These are phyloP conservation scores for Panagrolaimus sp. DNA, from an alignment of 1,140 invertebrate genomes.

Conservation along the genomic window DNA sequence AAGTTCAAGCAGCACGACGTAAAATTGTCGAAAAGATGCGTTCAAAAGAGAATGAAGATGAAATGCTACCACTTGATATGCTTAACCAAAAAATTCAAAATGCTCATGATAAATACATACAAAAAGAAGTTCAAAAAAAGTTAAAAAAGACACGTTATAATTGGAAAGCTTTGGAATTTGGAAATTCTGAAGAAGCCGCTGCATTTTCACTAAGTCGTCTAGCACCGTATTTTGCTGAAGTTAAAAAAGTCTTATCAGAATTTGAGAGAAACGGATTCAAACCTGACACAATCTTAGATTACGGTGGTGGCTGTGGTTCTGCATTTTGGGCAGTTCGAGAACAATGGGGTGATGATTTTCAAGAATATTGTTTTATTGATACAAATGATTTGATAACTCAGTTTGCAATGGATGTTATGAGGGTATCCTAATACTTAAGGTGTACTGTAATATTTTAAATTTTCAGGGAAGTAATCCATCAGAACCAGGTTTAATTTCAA, in stretches of 20 bases:
- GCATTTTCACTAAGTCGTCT: conserved; percentile 32
- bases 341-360: conserved; percentile 28
- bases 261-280: conserved; percentile 37
- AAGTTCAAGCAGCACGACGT: conserved; percentile 28
- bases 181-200: conserved; percentile 31
- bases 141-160: conserved; percentile 37
- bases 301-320: conserved; percentile 38
- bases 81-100: conserved; percentile 13
- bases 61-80: conserved; percentile 15
- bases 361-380: conserved; percentile 33
- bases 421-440: conserved; percentile 11
- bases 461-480: too few relatives aligned
- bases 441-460: too few relatives aligned
- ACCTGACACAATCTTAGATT: conserved; percentile 41
- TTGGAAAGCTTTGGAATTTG: conserved; percentile 44
- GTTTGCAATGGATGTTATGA: conserved; percentile 35
- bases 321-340: conserved; percentile 46
- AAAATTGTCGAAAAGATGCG: conserved; percentile 23
- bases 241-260: conserved; percentile 38
- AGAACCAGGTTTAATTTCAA: conserved; percentile 26
- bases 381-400: conserved; percentile 25
- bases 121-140: conserved; percentile 23
- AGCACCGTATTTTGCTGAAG: conserved; percentile 37
- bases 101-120: conserved; percentile 16
- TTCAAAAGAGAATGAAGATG: not conserved